A percentile compares a stretch with the other conserved stretches of the same genome.
These are phyloP conservation scores for Temnothorax curvispinosus DNA, from an alignment of 1,140 invertebrate genomes.

Conservation along the genomic window DNA sequence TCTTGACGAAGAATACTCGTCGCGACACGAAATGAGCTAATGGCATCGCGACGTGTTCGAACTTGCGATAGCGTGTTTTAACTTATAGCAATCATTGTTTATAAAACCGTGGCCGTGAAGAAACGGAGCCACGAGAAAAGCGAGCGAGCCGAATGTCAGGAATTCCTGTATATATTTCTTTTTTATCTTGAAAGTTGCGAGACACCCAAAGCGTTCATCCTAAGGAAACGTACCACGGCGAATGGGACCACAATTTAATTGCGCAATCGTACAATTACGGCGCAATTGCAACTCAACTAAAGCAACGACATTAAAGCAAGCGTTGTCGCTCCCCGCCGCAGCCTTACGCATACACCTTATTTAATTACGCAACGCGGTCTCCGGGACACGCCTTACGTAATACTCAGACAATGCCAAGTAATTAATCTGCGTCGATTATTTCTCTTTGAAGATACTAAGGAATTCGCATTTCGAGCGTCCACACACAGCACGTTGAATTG, in stretches of 20 bases:
- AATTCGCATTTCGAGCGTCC: not conserved
- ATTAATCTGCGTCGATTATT: constrained; percentile 10
- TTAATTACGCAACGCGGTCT: constrained; percentile 40
- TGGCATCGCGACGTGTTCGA: not conserved
- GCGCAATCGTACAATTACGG: constrained; percentile 3
- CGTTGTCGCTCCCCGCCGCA: not conserved
- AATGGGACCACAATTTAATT: constrained; percentile 6
- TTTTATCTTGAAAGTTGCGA: not conserved
- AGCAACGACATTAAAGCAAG: constrained; percentile 6
- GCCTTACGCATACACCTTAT: not conserved
- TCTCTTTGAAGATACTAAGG: not conserved
- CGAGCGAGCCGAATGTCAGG: not conserved
- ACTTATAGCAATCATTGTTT: constrained; percentile 14
- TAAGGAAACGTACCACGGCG: not conserved
- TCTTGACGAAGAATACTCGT: not conserved
- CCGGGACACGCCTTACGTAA: constrained; percentile 15
- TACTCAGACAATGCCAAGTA: constrained; percentile 22
- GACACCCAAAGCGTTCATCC: not conserved
- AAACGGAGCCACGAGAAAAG: not conserved
- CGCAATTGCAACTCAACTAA: constrained; percentile 2
- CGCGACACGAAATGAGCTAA: not conserved
- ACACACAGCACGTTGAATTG: not conserved
- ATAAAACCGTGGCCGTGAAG: constrained; percentile 10
- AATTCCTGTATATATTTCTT: not conserved
- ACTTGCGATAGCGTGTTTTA: not conserved